A percentile compares a stretch with the other conserved stretches of the same genome.
Conservation (phyloP, 1,140 invertebrate species). For the Homarus americanus region DNA sequence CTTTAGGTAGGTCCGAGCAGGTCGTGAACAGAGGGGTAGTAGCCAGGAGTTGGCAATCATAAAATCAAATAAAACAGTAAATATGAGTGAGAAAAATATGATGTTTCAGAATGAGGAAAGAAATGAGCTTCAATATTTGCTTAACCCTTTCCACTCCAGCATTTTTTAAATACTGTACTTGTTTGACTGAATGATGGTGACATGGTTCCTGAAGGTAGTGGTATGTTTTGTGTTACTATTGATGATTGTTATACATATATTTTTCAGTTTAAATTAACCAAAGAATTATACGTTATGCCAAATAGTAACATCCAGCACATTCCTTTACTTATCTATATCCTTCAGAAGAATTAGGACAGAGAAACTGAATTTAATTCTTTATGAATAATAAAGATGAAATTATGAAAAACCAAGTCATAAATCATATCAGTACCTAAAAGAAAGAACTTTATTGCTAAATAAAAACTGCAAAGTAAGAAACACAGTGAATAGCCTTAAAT, state of each 20-base stretch:
- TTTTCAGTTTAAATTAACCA: no score
- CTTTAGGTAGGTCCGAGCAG: constrained; percentile 30
- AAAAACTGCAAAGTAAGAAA: no score
- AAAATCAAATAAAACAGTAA: neutral
- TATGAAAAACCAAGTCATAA: no score
- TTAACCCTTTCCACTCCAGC: neutral
- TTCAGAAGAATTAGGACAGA: no score
- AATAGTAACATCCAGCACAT: neutral
- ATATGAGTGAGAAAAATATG: neutral
- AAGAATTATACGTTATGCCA: neutral
- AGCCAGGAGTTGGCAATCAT: neutral
- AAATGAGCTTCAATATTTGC: neutral
- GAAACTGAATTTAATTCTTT: no score
- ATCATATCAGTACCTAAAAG: no score
- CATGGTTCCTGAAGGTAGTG: neutral
- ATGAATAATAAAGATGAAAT: no score
- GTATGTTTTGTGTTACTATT: neutral
- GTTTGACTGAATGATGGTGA: neutral
- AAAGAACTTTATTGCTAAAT: no score
- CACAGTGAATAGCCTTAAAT: no score
- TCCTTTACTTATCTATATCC: neutral
- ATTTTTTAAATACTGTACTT: neutral
- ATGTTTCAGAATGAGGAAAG: neutral
- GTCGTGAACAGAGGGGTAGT: constrained; percentile 32
- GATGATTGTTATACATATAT: no score